Evolutionary conservation across 1,140 invertebrate species (phyloP), one percentile per base, ranked within the genome.

Genomic region (Listronotus bonariensis): DNA sequence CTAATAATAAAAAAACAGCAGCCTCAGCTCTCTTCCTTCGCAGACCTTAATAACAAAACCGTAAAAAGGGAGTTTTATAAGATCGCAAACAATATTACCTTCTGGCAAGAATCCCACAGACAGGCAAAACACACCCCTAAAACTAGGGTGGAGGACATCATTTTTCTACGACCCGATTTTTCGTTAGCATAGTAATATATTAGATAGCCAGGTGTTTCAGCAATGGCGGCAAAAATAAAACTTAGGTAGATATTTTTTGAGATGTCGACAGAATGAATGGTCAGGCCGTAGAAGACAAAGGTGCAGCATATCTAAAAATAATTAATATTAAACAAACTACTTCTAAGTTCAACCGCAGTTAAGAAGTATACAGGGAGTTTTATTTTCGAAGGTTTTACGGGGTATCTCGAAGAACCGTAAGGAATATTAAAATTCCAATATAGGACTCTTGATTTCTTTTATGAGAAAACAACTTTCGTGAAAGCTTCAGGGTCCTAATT

Each of bases 181-280:
- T 86, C 81, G 40, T 86, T 77, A 8, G 82, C 78, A 6, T 82
- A 63, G 79, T 79, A 84, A 52, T 76, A 80, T 57, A 82, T 53
- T 41, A 82, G 77, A 64, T 84, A 86, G 11, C 78, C 81, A 32
- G 84, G 84, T 56, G 85, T 80, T 72, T 85, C 84, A 12, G 84
- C 79, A 3, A 80, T 64, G 10, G 79, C 75, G 4, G 82, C 79
- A 14, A 82, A 72, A 43, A 82, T 80, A 67, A 85, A 84, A 73
- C 83, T 84, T 26, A 79, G 65, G 71, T 85, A 85, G 31, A 73
- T 62, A 67, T 76, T 76, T 12, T 86, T 85, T 17, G 82, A 83
- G 15, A 89, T 78, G 26, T 84, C 82, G 12, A 84, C 85, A 0
- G 86, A 82, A 62, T 88, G 87, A 20, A 88, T 77, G 0, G 85